Base-by-base conservation (phyloP, 1,140 invertebrate species). In the Dendrolimus kikuchii region DNA sequence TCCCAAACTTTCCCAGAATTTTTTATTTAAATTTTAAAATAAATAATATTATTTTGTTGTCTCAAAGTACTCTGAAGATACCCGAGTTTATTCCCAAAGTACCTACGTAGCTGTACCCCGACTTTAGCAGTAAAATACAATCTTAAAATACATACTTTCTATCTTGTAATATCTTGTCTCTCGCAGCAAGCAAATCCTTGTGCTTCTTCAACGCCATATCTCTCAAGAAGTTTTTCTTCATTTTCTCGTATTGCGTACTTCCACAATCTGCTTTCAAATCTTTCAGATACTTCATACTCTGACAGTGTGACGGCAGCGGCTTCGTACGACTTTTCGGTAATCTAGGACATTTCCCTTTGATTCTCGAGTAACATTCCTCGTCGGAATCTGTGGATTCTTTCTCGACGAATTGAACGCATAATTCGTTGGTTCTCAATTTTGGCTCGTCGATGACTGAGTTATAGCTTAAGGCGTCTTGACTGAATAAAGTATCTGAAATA, bases 151-250 rank as follows among this genome's bases (percentile, higher is more conserved):
- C 69, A 66, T 59, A 87, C 84, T 81, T 87, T 61, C 69, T 79
- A 4, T 75, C 70, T 55, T 88, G 87, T 41, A 88, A 56, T 40
- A 81, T 82, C 51, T 83, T 86, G 37, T 88, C 86, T 52, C 71
- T 67, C n/a, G 55, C 68, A 5, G 51, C 74, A 8, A 86, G 44
- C 48, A 83, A 66, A 5, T 87, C 77, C 60, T 74, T 87, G 40
- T 77, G 73, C 50, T 83, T 86, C 46, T 80, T 76, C 37, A 79
- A n/a, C 37, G 79, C 72, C 23, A 73, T 43, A 38, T 88, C 83
- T 57, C 63, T 75, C 2, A 86, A 60, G 46, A 71, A 74, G 48
- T 48, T 74, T 23, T 79, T 64, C 47, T 67, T 75, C 9, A 86
- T 79, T 54, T 74, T 82, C 4, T 64, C 56, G n/a, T 71, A 67